Percentiles rank a stretch among this genome's conserved stretches.
Conservation (phyloP, 1,140 invertebrate species). For the Epicauta chinensis region DNA sequence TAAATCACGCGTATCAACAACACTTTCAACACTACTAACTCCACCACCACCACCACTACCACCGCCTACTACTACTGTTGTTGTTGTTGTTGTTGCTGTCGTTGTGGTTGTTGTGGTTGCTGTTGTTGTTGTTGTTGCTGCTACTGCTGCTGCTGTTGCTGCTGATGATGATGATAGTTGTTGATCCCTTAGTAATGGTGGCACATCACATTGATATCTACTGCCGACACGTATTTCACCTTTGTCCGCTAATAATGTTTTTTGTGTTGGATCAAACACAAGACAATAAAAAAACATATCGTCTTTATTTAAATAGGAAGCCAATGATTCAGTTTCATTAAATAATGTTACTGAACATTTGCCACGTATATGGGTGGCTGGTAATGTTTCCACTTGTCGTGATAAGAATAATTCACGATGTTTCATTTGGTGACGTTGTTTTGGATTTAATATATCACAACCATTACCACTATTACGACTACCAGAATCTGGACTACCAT, state of each 20-base stretch:
- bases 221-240: slow-evolving; percentile 90
- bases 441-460: slow-evolving; percentile 50
- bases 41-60: too few relatives aligned
- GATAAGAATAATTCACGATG: slow-evolving; percentile 97
- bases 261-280: slow-evolving; percentile 98
- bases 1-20: slow-evolving; percentile 66
- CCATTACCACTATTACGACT: slow-evolving; percentile 11
- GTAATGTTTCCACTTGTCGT: slow-evolving; percentile 94
- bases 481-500: slow-evolving; percentile 34
- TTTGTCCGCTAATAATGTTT: slow-evolving; percentile 97
- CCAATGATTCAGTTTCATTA: slow-evolving; percentile 95
- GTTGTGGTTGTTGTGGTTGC: too few relatives aligned
- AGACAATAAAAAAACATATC: slow-evolving; percentile 99
- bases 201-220: slow-evolving; percentile 91
- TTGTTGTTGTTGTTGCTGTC: too few relatives aligned
- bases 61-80: too few relatives aligned
- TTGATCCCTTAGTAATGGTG: slow-evolving; percentile 64
- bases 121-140: too few relatives aligned
- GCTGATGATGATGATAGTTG: too few relatives aligned
- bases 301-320: slow-evolving; percentile 96
- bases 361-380: slow-evolving; percentile 96
- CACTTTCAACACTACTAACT: too few relatives aligned
- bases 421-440: slow-evolving; percentile 91
- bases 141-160: too few relatives aligned
- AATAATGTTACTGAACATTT: slow-evolving; percentile 97